Conservation (phyloP, 1,140 invertebrate species). For the Dolichoris vasculosae region DNA sequence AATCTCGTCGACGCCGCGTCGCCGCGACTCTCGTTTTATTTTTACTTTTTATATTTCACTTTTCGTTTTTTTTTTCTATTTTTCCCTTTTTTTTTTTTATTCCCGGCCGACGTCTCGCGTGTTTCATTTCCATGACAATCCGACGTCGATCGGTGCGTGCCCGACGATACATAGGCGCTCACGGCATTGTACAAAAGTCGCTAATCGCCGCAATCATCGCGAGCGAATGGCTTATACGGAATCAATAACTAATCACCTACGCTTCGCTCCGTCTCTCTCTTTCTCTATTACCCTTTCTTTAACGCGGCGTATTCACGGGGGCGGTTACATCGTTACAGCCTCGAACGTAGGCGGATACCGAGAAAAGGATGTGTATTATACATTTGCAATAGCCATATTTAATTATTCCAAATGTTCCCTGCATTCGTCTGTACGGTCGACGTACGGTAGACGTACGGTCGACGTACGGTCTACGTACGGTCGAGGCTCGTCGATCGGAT, state of each 20-base stretch:
- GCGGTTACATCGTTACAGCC: constrained; percentile 6
- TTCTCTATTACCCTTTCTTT: constrained; percentile 20
- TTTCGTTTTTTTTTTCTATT: too few species aligned
- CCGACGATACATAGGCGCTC: background rate
- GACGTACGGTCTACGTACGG: too few species aligned
- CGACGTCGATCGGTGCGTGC: background rate
- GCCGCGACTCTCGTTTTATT: too few species aligned
- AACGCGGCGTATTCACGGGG: background rate
- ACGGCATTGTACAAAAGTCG: constrained; percentile 37
- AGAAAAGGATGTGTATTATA: constrained; percentile 11
- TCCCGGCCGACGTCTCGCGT: background rate
- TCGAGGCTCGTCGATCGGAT: background rate
- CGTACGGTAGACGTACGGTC: background rate
- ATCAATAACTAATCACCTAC: constrained; percentile 50
- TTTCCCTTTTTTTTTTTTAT: too few species aligned
- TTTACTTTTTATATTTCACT: too few species aligned
- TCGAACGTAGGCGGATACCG: background rate
- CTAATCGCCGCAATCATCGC: constrained; percentile 52
- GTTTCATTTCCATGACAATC: constrained; percentile 47
- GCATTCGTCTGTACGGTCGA: background rate
- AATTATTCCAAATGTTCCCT: background rate
- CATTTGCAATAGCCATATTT: background rate
- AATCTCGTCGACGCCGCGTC: background rate
- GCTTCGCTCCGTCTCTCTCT: constrained; percentile 2
- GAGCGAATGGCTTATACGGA: constrained; percentile 45